These are phyloP conservation scores for Latrodectus elegans DNA, from an alignment of 2,888 invertebrate genomes.

Conservation along the genomic window DNA sequence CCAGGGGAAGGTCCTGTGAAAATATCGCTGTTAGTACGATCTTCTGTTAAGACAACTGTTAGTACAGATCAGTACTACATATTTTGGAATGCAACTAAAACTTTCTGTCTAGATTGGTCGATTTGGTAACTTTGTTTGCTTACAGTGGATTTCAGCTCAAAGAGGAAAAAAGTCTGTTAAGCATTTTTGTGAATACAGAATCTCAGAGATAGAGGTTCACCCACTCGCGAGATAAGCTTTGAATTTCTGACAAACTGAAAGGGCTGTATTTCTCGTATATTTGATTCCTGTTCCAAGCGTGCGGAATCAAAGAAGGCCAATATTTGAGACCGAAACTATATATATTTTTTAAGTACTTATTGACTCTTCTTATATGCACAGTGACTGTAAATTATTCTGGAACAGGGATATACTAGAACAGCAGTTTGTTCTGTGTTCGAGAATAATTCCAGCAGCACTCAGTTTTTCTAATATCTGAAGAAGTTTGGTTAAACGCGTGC, in stretches of 20 bases:
- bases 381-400: background rate
- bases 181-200: background rate
- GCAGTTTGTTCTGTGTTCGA: background rate
- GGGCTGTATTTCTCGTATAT: background rate
- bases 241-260: background rate
- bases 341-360: background rate
- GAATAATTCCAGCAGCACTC: background rate
- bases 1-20: too few relatives aligned
- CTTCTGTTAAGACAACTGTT: background rate
- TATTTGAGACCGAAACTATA: background rate
- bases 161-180: background rate
- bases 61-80: background rate
- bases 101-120: too few relatives aligned
- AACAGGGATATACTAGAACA: background rate
- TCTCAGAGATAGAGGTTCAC: background rate
- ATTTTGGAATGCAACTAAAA: background rate
- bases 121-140: too few relatives aligned
- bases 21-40: background rate
- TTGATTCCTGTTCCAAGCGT: background rate
- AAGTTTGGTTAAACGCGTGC: too few relatives aligned
- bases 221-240: constrained; percentile 4
- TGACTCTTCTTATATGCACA: background rate
- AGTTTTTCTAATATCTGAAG: too few relatives aligned
- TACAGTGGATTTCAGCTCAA: background rate
- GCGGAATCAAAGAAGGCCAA: background rate